Conservation (phyloP, 2,888 invertebrate genomes). For the Autographa gamma region DNA sequence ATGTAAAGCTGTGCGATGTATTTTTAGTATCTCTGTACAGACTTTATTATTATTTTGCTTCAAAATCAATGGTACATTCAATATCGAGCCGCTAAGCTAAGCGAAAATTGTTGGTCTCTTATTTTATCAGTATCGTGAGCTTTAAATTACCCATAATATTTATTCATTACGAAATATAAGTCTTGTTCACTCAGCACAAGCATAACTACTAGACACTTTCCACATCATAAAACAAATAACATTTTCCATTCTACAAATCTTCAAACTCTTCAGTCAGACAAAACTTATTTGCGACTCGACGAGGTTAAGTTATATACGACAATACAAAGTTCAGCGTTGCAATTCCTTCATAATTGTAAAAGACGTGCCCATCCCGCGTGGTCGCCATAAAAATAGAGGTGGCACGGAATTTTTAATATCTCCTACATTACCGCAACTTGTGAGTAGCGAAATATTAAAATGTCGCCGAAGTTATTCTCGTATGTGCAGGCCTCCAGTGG, state of each 20-base stretch:
- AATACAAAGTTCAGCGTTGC: conserved; percentile 8
- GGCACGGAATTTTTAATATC: conserved; percentile 74
- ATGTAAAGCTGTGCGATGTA: background rate
- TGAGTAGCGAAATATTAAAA: conserved; percentile 71
- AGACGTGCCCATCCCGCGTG: conserved; percentile 28
- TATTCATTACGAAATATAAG: background rate
- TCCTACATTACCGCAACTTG: conserved; percentile 47
- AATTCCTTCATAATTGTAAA: conserved; percentile 43
- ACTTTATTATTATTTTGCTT: too few species aligned
- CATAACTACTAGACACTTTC: background rate
- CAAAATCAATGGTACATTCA: too few species aligned
- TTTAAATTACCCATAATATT: too few species aligned
- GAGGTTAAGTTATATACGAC: background rate
- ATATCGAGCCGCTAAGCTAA: too few species aligned
- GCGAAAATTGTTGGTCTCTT: too few species aligned
- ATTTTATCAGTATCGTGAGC: too few species aligned
- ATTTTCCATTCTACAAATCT: background rate
- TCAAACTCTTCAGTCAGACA: background rate
- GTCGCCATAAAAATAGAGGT: conserved; percentile 46
- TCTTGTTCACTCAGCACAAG: background rate
- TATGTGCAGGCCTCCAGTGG: conserved; percentile 37
- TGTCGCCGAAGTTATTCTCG: conserved; percentile 66
- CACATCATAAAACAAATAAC: background rate
- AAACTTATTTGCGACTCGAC: background rate
- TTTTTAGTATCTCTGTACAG: background rate